Evolutionary conservation across 2,888 invertebrate genomes (phyloP), one percentile per base, ranked within the genome.

Genomic region (Athrips mouffetella): DNA sequence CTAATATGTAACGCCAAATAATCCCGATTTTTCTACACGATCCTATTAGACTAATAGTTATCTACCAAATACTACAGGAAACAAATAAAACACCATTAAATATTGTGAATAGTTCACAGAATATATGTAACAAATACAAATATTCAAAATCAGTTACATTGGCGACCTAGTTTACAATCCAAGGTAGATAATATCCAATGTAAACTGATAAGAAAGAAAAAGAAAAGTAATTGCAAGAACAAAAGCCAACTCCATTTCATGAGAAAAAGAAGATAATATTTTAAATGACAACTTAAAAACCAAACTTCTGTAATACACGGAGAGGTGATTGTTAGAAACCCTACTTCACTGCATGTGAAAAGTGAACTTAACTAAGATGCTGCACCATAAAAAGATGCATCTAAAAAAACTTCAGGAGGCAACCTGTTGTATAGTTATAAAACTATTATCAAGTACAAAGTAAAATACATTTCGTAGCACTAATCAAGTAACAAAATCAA

Each of bases 141-240:
- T 68, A 71, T 66, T 74, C 59, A 70, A 75, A 70, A 75, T 73
- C 84, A 81, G 79, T 72, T 70, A 77, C 76, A 80, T 68, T 65
- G 70, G 69, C 63, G 80, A 86, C 85, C 86, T 73, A 77, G 87
- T 75, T 83, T 82, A 76, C 84, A 85, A 79, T 76, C 65, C 83
- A 76, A 67, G 82, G 86, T 85, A 85, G 70, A 57, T 60, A 67
- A 45, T 62, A 58, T 63, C 70, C 70, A 77, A 80, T 74, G 71
- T 67, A 63, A 55, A 69, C 84, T 68, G 78, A 79, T 60, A 54
- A 52, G 60, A 54, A 57, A 63, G 61, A 67, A 70, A 76, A 76
- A 74, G 68, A 76, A 77, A 76, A 60, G 66, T 59, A 74, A 73
- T 68, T 76, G 70, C 73, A 78, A 81, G 76, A 86, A 85, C 81